Evolutionary conservation across 1,140 invertebrate genomes (phyloP), one percentile per base, ranked within the genome.

Genomic region (Drosophila sproati): DNA sequence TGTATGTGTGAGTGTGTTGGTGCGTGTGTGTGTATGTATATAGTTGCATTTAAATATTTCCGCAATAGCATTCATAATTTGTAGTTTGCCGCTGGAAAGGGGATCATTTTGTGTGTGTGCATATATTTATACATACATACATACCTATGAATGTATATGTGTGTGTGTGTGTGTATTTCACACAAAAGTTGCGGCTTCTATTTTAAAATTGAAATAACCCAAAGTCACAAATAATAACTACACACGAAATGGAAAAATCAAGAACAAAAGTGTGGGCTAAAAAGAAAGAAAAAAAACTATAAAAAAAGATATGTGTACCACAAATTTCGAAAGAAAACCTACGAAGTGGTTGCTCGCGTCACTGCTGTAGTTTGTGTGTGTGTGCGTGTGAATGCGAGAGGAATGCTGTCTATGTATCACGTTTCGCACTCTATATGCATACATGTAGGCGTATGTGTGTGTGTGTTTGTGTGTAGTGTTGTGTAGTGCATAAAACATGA

Each of bases 271-370:
- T 48, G 35, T 50, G 20, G 20, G 20, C 20, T 70, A 63, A 61
- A 81, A 52, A 20, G 52, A 12, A 12, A n/a, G n/a, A 59, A 74
- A 47, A 47, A 61, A 54, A 73, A 43, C 69, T 69, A 74, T 67
- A 47, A 39, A 73, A 77, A 86, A 56, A 82, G 60, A 72, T 69
- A 75, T 73, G 72, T 86, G 64, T 80, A 76, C 70, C 74, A 85
- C 74, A 85, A 67, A 82, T 55, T 82, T 55, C 20, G 59, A 82
- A 82, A 82, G 80, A 81, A 86, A 86, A 86, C 74, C 76, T 88
- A 86, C 61, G 83, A 86, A 88, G 83, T 88, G 83, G 83, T 88
- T 88, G 83, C 85, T 88, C 68, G 73, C 73, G 73, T 72, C 73
- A 76, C 75, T 82, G 73, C 60, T 61, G 48, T 67, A 60, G 37